Percentiles rank a stretch among this genome's conserved stretches.
These are phyloP conservation scores for Gila orcuttii DNA, from an alignment of 2,113 vertebrate genomes.

Conservation along the genomic window DNA sequence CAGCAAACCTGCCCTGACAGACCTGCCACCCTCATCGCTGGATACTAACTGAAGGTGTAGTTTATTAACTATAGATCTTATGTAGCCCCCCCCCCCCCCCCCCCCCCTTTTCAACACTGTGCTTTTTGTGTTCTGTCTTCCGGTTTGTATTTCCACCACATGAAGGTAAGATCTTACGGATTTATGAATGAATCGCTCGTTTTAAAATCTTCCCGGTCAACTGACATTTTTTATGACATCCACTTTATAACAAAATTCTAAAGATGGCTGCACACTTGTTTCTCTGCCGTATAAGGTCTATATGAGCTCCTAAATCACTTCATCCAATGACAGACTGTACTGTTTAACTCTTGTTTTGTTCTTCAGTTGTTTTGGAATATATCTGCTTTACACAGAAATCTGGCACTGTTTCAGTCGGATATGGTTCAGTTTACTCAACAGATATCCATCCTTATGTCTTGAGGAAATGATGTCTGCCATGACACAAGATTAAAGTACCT, in stretches of 20 bases:
- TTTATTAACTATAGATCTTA: not conserved
- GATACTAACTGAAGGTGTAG: not conserved
- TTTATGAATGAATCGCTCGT: too few relatives aligned
- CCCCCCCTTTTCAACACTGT: too few relatives aligned
- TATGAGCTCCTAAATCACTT: not conserved
- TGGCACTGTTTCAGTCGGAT: not conserved
- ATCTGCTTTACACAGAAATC: not conserved
- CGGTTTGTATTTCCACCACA: too few relatives aligned
- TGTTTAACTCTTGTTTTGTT: not conserved
- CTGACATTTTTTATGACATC: too few relatives aligned
- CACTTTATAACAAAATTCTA: too few relatives aligned
- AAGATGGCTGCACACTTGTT: too few relatives aligned
- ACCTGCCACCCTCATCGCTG: not conserved
- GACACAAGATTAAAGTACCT: conserved; percentile 76
- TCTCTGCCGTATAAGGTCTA: not conserved
- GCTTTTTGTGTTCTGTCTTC: not conserved
- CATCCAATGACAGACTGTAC: not conserved
- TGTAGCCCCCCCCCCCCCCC: too few relatives aligned
- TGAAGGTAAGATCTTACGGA: too few relatives aligned
- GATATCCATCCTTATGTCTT: not conserved
- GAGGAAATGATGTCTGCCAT: not conserved
- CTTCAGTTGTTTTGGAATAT: not conserved
- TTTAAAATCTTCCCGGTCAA: too few relatives aligned
- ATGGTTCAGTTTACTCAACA: conserved; percentile 2
- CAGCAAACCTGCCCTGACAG: not conserved